A percentile compares a stretch with the other conserved stretches of the same genome.
Evolutionary conservation across 53 echinoderm and acorn worm genomes (phyloP).

Genomic region (Stichopus horrens): DNA sequence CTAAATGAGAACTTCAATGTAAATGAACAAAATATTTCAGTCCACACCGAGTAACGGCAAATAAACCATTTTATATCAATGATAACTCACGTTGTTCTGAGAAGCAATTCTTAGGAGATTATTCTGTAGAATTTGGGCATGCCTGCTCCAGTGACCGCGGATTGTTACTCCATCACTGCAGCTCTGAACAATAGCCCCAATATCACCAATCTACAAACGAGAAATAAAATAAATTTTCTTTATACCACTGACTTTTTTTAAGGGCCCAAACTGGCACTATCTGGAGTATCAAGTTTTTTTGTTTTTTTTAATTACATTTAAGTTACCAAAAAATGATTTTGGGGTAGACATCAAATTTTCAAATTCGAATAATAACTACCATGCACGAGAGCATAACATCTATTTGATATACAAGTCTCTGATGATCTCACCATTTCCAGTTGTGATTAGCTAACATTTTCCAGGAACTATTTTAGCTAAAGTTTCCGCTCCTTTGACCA

Average conservation of each 20-base stretch:
- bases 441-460: conserved; percentile 10
- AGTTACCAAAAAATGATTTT: not conserved
- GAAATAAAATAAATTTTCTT: not conserved
- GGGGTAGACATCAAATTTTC: not conserved
- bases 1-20: not conserved
- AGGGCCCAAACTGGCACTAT: conserved; percentile 24
- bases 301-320: not conserved
- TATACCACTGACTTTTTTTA: not conserved
- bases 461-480: not conserved
- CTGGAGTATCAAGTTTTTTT: conserved; percentile 23
- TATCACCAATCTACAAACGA: conserved; percentile 34
- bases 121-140: conserved; percentile 26
- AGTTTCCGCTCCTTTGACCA: not conserved
- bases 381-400: conserved; percentile 12
- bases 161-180: conserved; percentile 28
- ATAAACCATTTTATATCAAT: conserved; percentile 15
- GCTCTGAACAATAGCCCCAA: conserved; percentile 19
- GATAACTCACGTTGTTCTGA: conserved; percentile 33
- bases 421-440: conserved; percentile 30
- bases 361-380: not conserved
- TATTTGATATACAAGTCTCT: conserved; percentile 7
- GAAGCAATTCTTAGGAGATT: conserved; percentile 27
- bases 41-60: not conserved
- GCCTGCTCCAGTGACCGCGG: conserved; percentile 28
- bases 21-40: not conserved